A percentile compares a stretch with the other conserved stretches of the same genome.
Conservation (phyloP, 2,888 invertebrate species). For the Alloscopus bannaensis region DNA sequence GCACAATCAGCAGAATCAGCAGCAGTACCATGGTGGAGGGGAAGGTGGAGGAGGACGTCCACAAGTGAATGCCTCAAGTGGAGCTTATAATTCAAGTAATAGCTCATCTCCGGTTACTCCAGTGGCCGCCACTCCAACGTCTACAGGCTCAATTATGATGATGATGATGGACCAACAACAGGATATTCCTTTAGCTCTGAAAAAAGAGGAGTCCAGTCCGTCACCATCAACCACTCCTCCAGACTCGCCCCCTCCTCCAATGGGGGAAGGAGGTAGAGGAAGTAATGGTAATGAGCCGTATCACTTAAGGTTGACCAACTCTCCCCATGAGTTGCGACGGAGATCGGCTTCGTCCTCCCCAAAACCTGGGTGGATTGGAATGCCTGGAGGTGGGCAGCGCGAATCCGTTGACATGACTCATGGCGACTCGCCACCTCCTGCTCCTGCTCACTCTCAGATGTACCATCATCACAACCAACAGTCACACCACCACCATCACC, state of each 20-base stretch:
- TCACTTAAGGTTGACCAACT: constrained; percentile 41
- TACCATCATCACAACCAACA: constrained; percentile 48
- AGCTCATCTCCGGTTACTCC: constrained; percentile 34
- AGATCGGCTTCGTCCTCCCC: constrained; percentile 54
- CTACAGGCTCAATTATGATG: constrained; percentile 42
- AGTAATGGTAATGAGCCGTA: constrained; percentile 18
- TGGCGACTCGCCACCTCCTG: constrained; percentile 13
- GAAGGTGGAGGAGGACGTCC: constrained; percentile 14
- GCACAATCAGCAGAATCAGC: constrained; percentile 33
- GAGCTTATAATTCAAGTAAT: constrained; percentile 31
- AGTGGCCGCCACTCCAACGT: constrained; percentile 40
- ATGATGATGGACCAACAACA: constrained; percentile 42
- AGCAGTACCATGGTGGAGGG: constrained; percentile 10
- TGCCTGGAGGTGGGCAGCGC: constrained; percentile 9
- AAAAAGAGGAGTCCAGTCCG: constrained; percentile 55
- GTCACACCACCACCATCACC: constrained; percentile 32
- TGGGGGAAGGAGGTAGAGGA: constrained; percentile 19
- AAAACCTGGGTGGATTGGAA: constrained; percentile 27
- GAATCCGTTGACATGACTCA: constrained; percentile 1
- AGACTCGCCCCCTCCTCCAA: constrained; percentile 38
- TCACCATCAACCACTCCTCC: constrained; percentile 58
- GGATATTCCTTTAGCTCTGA: constrained; percentile 41
- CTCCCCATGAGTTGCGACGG: constrained; percentile 38
- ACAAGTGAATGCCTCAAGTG: constrained; percentile 7
- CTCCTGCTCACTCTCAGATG: constrained; percentile 43